Percentiles rank a stretch among this genome's conserved stretches.
phyloP scores from a whole-genome alignment of 2,888 invertebrate genomes.

The Slavum lentiscoides region DNA sequence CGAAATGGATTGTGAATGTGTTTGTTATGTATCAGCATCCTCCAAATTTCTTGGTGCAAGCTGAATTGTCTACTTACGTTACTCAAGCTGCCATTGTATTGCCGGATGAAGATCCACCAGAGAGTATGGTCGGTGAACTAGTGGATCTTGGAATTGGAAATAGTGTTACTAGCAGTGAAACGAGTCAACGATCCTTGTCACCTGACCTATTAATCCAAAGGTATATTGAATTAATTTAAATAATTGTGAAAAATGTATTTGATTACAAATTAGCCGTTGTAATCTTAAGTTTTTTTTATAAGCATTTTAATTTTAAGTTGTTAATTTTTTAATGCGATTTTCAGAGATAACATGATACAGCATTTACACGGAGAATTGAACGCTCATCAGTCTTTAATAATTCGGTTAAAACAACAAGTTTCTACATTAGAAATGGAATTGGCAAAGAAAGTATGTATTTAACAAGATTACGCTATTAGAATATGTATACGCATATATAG shows the following conservation, averaged over 20 bases:
- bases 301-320: too few relatives aligned
- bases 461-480: too few relatives aligned
- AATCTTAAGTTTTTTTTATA: not conserved
- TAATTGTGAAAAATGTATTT: not conserved
- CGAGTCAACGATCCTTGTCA: constrained; percentile 61
- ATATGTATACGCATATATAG: too few relatives aligned
- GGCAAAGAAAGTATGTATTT: constrained; percentile 59
- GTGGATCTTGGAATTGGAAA: constrained; percentile 57
- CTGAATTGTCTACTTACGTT: constrained; percentile 90
- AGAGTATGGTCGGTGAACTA: constrained; percentile 61
- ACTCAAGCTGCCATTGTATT: constrained; percentile 90
- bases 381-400: constrained; percentile 67
- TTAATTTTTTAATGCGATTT: constrained; percentile 46
- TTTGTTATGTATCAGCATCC: constrained; percentile 67
- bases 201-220: constrained; percentile 63
- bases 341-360: constrained; percentile 75
- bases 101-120: constrained; percentile 67
- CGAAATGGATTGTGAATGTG: constrained; percentile 29
- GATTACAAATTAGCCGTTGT: not conserved
- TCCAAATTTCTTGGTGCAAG: constrained; percentile 91
- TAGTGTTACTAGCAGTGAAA: constrained; percentile 55
- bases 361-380: constrained; percentile 78
- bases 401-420: constrained; percentile 63
- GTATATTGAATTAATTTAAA: constrained; percentile 57
- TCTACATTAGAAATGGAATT: constrained; percentile 63